Evolutionary conservation across 2,797 vertebrate species (phyloP).

Genomic region (Coendou prehensilis): DNA sequence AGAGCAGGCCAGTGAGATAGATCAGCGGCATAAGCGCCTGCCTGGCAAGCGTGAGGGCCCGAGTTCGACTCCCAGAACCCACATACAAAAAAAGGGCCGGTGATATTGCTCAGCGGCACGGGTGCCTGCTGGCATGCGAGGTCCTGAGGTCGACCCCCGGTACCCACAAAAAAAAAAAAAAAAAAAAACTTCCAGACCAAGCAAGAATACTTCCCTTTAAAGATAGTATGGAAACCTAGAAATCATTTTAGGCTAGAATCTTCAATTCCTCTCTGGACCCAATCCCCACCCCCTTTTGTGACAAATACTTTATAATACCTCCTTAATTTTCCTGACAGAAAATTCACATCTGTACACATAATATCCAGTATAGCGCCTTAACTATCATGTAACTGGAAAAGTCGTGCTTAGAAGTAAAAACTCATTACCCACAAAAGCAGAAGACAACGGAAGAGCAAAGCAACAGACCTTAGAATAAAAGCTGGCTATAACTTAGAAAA

Average conservation of each 20-base stretch:
- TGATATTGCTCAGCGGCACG: no score
- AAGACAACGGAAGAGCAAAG: background rate
- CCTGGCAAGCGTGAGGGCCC: no score
- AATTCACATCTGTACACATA: background rate
- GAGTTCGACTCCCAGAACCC: no score
- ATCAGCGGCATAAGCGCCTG: no score
- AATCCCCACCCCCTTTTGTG: background rate
- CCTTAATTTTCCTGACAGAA: background rate
- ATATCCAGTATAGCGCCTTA: background rate
- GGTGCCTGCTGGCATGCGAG: no score
- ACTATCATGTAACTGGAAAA: background rate
- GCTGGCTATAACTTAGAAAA: background rate
- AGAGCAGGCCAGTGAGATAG: background rate
- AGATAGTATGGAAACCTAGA: background rate
- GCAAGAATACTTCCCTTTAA: background rate
- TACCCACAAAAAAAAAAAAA: no score
- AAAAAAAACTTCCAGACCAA: background rate
- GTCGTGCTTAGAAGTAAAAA: background rate
- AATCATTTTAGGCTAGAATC: background rate
- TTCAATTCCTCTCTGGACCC: slow-evolving; percentile 6
- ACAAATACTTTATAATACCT: background rate
- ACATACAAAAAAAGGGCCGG: no score
- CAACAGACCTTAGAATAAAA: background rate
- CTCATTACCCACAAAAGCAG: background rate
- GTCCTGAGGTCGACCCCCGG: no score